phyloP scores from a whole-genome alignment of 2,797 vertebrate species.

The Pantherophis vulpinus region DNA sequence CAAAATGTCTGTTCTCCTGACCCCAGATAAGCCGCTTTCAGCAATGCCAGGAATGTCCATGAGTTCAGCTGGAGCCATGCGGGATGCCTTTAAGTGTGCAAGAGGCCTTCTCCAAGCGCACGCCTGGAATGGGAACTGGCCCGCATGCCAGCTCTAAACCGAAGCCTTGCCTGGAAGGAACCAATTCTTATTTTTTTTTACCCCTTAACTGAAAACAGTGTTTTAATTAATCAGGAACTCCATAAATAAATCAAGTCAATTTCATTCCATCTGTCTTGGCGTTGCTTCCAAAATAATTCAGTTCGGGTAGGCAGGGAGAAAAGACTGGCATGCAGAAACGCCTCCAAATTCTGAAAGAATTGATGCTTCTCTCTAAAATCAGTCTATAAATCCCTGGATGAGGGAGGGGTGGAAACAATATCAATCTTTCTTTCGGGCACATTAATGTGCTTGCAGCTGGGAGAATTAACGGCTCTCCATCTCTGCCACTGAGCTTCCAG shows the following conservation, averaged over 20 bases:
- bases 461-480: neutral
- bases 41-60: neutral
- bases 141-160: neutral
- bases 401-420: neutral
- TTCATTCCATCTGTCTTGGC: neutral
- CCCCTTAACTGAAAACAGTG: neutral
- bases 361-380: accelerated
- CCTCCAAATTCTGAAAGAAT: neutral
- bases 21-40: neutral
- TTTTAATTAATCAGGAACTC: neutral
- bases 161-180: neutral
- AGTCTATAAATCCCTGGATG: accelerated
- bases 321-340: neutral
- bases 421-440: neutral
- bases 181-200: no score
- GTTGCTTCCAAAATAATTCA: slow-evolving; percentile 29
- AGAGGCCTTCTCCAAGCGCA: neutral
- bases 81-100: neutral
- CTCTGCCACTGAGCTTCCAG: neutral
- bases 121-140: neutral
- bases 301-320: neutral
- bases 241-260: neutral
- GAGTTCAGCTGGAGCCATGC: neutral
- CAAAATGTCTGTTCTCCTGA: neutral
- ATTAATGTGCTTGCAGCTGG: accelerated